Evolutionary conservation across 2,888 invertebrate genomes (phyloP), one percentile per base, ranked within the genome.

Genomic region (Tiphia femorata): DNA sequence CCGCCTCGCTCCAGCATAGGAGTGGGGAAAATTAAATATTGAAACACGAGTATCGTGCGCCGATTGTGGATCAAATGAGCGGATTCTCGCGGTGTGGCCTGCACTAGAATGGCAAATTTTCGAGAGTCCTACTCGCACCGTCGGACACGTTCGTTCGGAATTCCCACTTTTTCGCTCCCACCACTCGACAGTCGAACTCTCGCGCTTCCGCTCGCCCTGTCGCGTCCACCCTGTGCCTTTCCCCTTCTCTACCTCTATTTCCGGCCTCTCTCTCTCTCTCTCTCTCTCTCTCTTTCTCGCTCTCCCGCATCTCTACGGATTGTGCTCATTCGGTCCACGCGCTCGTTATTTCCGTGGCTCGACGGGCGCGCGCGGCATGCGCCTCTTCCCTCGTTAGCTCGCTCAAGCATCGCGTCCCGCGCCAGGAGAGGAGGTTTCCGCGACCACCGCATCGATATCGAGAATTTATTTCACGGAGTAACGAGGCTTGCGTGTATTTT

Each of bases 21-120:
- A 4, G n/a, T n/a, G 21, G 27, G 21, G 27, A 56, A 56, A 52
- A 52, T 52, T 56, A 56, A 52, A 47, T 41, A 51, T 51, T 14
- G 44, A n/a, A 40, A 17, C n/a, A n/a, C 21, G 44, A 27, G 4
- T 16, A 6, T 3, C 5, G 35, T 38, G 20, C n/a, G 2, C n/a
- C 33, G 33, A n/a, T 33, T 33, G 33, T 33, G 12, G 33, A 30
- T 16, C 21, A 29, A 16, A 20, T 20, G 37, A 49, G 17, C 27
- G 25, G 19, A 21, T 27, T 33, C 37, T 12, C 20, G 10, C 30
- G 21, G 14, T n/a, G n/a, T 17, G 20, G 10, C 27, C 29, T 20
- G 17, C 2, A 12, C 29, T 14, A 1, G 37, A 19, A 35, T 6
- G 21, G 40, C 30, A 10, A 23, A 41, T 48, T 40, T 41, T 54